These are phyloP conservation scores for Stercorarius parasiticus DNA, from an alignment of 2,113 vertebrate species.

Conservation along the genomic window DNA sequence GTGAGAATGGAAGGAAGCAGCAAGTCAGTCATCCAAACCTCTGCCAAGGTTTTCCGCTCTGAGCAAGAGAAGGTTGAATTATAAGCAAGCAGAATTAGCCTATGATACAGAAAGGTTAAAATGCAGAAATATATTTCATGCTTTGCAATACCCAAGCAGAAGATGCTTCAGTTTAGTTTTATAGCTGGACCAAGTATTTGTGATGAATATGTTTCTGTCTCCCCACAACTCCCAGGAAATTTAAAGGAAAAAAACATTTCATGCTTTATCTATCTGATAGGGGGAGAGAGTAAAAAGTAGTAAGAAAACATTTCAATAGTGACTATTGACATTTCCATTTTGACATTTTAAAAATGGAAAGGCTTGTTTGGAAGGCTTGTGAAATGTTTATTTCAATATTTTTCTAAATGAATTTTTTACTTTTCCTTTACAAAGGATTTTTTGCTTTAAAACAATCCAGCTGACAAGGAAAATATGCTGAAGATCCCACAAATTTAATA, in stretches of 20 bases:
- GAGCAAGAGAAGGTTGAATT: not conserved
- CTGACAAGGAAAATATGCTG: not conserved
- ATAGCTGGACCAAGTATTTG: not conserved
- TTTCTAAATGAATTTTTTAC: not conserved
- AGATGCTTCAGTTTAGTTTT: not conserved
- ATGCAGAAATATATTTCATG: not conserved
- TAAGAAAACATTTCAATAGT: not conserved
- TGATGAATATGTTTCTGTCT: not conserved
- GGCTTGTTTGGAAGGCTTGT: not conserved
- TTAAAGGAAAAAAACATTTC: not conserved
- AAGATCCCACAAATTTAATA: not conserved
- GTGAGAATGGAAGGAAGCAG: not conserved
- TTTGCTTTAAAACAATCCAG: not conserved
- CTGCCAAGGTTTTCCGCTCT: not conserved
- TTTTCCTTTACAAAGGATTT: not conserved
- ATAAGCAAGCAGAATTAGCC: not conserved
- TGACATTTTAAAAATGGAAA: not conserved
- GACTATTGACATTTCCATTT: not conserved
- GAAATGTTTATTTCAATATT: not conserved
- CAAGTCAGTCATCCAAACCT: not conserved
- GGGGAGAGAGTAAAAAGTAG: not conserved
- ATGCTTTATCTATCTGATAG: not conserved
- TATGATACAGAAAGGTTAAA: not conserved
- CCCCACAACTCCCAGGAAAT: not conserved
- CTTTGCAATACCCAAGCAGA: not conserved